These are phyloP conservation scores for Sebastolobus alascanus DNA, from an alignment of 2,797 vertebrate species.

Conservation along the genomic window DNA sequence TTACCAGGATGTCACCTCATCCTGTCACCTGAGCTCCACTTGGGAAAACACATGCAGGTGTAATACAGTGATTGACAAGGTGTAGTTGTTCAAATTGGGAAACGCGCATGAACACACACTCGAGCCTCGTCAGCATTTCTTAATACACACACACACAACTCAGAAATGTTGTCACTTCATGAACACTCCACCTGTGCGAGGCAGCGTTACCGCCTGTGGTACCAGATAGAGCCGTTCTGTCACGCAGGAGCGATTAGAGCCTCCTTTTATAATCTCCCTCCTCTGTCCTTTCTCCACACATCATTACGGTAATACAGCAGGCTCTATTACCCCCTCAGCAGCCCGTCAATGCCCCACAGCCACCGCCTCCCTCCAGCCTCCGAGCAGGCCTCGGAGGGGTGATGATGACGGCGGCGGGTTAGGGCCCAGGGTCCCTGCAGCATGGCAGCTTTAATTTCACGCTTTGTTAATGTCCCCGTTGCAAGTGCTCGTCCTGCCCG, in stretches of 20 bases:
- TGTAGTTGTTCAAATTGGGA: constrained; percentile 42
- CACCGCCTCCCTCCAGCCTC: constrained; percentile 49
- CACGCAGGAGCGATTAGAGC: constrained; percentile 76
- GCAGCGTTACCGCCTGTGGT: constrained; percentile 36
- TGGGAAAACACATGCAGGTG: constrained; percentile 60
- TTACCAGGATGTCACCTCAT: constrained; percentile 58
- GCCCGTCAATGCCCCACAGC: constrained; percentile 58
- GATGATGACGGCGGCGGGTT: constrained; percentile 65
- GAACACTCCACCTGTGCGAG: constrained; percentile 50
- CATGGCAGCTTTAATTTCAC: constrained; percentile 87
- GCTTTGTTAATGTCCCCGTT: constrained; percentile 87
- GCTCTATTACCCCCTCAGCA: constrained; percentile 84
- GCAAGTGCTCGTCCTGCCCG: constrained; percentile 63
- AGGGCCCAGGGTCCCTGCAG: constrained; percentile 70
- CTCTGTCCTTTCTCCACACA: constrained; percentile 83
- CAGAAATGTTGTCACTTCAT: constrained; percentile 32
- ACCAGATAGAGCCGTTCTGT: constrained; percentile 65
- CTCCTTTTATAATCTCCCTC: constrained; percentile 74
- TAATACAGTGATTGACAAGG: constrained; percentile 40
- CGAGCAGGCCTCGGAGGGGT: constrained; percentile 64
- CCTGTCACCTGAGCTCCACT: constrained; percentile 56
- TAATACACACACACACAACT: constrained; percentile 23
- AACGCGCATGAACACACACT: constrained; percentile 6
- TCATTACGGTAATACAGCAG: constrained; percentile 85
- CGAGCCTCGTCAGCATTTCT: constrained; percentile 47